phyloP scores from a whole-genome alignment of 2,888 invertebrate species.

The Phanerotoma sp. region DNA sequence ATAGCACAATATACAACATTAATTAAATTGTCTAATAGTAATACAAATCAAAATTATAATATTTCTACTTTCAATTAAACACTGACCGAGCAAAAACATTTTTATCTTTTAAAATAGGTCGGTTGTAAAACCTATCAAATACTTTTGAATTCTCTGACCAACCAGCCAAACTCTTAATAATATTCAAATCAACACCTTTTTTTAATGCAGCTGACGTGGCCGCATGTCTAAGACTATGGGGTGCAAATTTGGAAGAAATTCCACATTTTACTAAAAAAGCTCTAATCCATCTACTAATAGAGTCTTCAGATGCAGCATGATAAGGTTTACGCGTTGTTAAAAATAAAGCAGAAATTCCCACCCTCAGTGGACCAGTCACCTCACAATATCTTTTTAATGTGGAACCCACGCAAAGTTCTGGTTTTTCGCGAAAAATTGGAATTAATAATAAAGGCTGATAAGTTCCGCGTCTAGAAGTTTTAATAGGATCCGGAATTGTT shows the following conservation, averaged over 20 bases:
- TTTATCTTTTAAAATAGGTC: constrained; percentile 9
- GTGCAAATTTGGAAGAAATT: constrained; percentile 6
- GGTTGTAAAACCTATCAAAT: constrained; percentile 19
- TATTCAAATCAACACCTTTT: constrained; percentile 21
- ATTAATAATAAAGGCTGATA: constrained; percentile 24
- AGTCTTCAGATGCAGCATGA: constrained; percentile 7
- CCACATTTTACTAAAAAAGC: constrained; percentile 9
- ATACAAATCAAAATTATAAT: too few species aligned
- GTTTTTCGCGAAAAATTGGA: constrained; percentile 17
- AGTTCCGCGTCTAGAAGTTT: constrained; percentile 11
- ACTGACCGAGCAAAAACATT: neutral
- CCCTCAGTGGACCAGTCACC: neutral
- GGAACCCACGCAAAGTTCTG: constrained; percentile 5
- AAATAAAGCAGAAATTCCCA: neutral
- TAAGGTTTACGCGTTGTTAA: constrained; percentile 13
- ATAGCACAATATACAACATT: neutral
- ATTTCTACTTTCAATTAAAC: neutral
- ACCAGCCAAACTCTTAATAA: constrained; percentile 23
- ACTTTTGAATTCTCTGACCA: constrained; percentile 21
- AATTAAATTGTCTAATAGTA: neutral
- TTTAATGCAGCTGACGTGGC: constrained; percentile 18
- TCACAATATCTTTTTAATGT: neutral
- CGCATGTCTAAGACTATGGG: constrained; percentile 24
- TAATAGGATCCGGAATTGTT: constrained; percentile 23
- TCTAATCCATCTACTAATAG: constrained; percentile 21